Evolutionary conservation across 2,113 vertebrate species (phyloP), one percentile per base, ranked within the genome.

Genomic region (Prolemur simus): DNA sequence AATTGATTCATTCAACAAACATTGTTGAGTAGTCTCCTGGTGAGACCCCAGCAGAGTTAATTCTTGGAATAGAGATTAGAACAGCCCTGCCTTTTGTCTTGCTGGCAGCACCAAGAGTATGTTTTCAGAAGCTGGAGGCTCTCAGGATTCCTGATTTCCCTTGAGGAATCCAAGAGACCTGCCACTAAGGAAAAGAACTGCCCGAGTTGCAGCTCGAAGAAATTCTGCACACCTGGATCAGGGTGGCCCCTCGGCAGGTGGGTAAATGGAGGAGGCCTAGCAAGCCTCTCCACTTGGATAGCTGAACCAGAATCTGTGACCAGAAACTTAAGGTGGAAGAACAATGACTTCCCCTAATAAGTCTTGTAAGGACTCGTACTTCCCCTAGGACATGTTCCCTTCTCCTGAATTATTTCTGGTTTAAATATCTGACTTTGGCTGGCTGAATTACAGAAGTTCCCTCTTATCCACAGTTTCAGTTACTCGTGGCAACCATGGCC

Each of bases 261-360:
- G 32, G 39, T 9, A 2, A 20, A 21, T 0, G 25, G 13, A 2
- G 11, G 15, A 2, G 3, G 8, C 42, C 10, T 47, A 54, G 6
- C n/a, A 12, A 12, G 25, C n/a, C 42, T 66, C 39, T 45, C 1
- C 21, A 83, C 8, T 0, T 9, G 4, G 14, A 34, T 17, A 14
- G 7, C 52, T 29, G 64, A 60, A 21, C 81, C 15, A 27, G 13
- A 58, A n/a, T 56, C 21, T 21, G 23, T 71, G 8, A 18, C 64
- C 12, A 9, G 32, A 15, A 29, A 27, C 56, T 21, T 32, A 47
- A 21, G 7, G 9, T 25, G 11, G 32, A 77, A 60, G 20, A 86
- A 42, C 14, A 20, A 12, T 25, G 25, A 45, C 45, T 73, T 52
- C 54, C 69, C 23, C 27, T 94, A 45, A 80, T 39, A 84, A 3